These are phyloP conservation scores for Cepaea nemoralis DNA, from an alignment of 1,140 invertebrate genomes.

Conservation along the genomic window DNA sequence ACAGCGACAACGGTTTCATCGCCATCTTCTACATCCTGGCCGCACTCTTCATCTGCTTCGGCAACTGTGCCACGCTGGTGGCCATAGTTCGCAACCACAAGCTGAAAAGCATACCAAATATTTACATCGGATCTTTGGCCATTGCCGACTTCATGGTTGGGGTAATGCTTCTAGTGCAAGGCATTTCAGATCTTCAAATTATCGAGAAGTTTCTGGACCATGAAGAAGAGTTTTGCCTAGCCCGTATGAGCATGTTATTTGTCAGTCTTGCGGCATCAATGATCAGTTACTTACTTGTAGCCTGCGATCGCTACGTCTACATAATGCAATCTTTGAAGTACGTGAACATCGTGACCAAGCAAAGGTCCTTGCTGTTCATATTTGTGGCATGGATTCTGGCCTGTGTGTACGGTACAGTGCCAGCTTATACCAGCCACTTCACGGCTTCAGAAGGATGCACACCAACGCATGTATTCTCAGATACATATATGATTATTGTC, in stretches of 20 bases:
- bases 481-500: constrained; percentile 22
- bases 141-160: constrained; percentile 28
- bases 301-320: constrained; percentile 23
- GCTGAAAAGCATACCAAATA: constrained; percentile 28
- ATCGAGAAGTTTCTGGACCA: neutral
- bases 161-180: constrained; percentile 18
- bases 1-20: neutral
- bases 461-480: constrained; percentile 20
- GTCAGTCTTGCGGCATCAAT: constrained; percentile 8
- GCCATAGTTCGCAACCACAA: neutral
- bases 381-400: constrained; percentile 7
- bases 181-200: neutral
- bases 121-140: constrained; percentile 35
- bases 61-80: constrained; percentile 17
- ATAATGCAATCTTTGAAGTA: constrained; percentile 8
- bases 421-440: constrained; percentile 22
- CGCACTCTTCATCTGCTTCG: constrained; percentile 6
- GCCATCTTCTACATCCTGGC: neutral
- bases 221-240: constrained; percentile 17
- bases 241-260: constrained; percentile 25
- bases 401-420: constrained; percentile 4
- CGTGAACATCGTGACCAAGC: neutral
- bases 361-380: neutral
- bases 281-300: constrained; percentile 12
- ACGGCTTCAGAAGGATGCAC: neutral